Evolutionary conservation across 2,113 vertebrate species (phyloP).

Genomic region (Bubo bubo): DNA sequence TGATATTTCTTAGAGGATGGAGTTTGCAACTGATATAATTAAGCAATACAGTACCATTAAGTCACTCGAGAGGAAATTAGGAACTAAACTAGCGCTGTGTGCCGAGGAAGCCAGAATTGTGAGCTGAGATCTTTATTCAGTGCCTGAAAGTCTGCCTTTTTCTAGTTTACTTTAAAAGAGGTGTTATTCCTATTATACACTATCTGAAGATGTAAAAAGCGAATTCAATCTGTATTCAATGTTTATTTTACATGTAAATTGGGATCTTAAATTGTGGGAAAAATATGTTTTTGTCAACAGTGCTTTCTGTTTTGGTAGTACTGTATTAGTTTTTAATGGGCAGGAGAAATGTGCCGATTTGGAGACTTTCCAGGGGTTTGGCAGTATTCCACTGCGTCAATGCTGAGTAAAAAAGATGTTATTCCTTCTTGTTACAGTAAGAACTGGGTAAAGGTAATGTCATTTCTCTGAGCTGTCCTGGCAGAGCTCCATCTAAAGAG

Average conservation of each 20-base stretch:
- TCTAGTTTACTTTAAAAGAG: constrained; percentile 67
- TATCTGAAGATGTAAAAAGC: constrained; percentile 53
- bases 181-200: constrained; percentile 67
- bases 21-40: constrained; percentile 81
- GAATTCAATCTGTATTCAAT: constrained; percentile 69
- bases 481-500: neutral
- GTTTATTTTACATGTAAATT: constrained; percentile 69
- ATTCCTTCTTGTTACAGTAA: constrained; percentile 33
- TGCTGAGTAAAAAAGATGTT: constrained; percentile 48
- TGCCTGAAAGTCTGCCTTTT: constrained; percentile 62
- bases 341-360: constrained; percentile 71
- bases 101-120: constrained; percentile 76
- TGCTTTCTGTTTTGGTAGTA: constrained; percentile 66
- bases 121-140: constrained; percentile 79
- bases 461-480: neutral
- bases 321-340: constrained; percentile 70
- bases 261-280: constrained; percentile 67
- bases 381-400: constrained; percentile 67
- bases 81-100: constrained; percentile 77
- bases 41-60: constrained; percentile 79
- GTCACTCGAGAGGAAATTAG: constrained; percentile 84
- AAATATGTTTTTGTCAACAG: constrained; percentile 63
- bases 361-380: constrained; percentile 76
- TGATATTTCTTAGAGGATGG: constrained; percentile 75
- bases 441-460: constrained; percentile 44